phyloP scores from a whole-genome alignment of 64 coral and sea anemone species.

The Anthopleura sola region DNA sequence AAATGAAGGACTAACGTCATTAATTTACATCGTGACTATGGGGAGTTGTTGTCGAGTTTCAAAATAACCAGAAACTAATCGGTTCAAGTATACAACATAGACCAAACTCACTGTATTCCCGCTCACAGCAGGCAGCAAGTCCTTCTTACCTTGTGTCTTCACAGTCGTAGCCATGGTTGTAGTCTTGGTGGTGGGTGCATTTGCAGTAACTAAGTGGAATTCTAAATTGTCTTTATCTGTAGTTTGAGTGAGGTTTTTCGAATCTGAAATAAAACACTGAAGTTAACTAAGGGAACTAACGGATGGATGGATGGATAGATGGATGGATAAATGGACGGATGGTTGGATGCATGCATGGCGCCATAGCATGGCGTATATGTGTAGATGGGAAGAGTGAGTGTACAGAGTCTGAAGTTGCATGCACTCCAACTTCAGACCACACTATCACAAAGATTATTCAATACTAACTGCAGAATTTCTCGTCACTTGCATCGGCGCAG shows the following conservation, averaged over 20 bases:
- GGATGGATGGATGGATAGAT: no score
- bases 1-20: not conserved
- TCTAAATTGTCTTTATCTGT: not conserved
- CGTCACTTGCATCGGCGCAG: constrained; percentile 6
- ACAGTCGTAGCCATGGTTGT: not conserved
- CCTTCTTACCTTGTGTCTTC: not conserved
- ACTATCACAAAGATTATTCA: not conserved
- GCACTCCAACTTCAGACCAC: not conserved
- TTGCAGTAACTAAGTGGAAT: not conserved
- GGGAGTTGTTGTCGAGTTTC: not conserved
- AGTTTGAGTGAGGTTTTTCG: not conserved
- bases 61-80: no score
- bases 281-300: no score
- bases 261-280: no score
- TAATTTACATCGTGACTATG: not conserved
- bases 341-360: no score
- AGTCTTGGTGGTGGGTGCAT: not conserved
- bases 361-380: no score
- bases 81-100: no score
- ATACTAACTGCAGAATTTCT: constrained; percentile 3
- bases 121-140: no score
- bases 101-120: no score
- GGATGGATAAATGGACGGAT: no score
- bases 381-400: no score
- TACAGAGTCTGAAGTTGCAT: no score